A percentile compares a stretch with the other conserved stretches of the same genome.
phyloP scores from a whole-genome alignment of 2,888 invertebrate species.

The Tachina lurida region DNA sequence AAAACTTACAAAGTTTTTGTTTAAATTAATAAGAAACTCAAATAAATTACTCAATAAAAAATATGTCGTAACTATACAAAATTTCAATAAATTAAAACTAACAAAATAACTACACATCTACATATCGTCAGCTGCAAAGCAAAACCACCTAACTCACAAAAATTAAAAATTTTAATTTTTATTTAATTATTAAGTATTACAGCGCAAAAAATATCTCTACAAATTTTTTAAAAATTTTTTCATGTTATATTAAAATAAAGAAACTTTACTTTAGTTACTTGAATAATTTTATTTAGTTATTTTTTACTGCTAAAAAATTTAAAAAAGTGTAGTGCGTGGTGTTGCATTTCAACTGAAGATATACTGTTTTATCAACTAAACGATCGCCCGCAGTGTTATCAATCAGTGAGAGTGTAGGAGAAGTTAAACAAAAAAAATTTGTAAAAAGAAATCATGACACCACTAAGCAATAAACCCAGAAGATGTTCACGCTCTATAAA shows the following conservation, averaged over 20 bases:
- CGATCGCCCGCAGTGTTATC: slow-evolving; percentile 77
- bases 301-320: not conserved
- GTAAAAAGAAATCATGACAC: slow-evolving; percentile 24
- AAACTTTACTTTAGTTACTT: no score
- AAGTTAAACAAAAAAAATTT: not conserved
- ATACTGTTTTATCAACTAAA: slow-evolving; percentile 58
- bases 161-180: no score
- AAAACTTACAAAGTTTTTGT: not conserved
- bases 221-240: no score
- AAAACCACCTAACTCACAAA: no score
- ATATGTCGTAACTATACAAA: not conserved
- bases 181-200: no score
- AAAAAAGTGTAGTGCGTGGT: not conserved
- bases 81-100: slow-evolving; percentile 15
- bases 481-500: slow-evolving; percentile 63
- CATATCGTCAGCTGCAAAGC: not conserved
- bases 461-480: slow-evolving; percentile 48
- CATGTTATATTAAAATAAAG: no score
- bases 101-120: not conserved
- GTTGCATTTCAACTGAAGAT: not conserved
- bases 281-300: no score
- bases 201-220: no score
- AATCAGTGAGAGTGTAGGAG: slow-evolving; percentile 72
- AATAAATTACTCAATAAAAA: slow-evolving; percentile 26
- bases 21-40: slow-evolving; percentile 27